Percentiles rank a stretch among this genome's conserved stretches.
Evolutionary conservation across 35 echinoderm and acorn worm species (phyloP).

Genomic region (Ptychodera flava): DNA sequence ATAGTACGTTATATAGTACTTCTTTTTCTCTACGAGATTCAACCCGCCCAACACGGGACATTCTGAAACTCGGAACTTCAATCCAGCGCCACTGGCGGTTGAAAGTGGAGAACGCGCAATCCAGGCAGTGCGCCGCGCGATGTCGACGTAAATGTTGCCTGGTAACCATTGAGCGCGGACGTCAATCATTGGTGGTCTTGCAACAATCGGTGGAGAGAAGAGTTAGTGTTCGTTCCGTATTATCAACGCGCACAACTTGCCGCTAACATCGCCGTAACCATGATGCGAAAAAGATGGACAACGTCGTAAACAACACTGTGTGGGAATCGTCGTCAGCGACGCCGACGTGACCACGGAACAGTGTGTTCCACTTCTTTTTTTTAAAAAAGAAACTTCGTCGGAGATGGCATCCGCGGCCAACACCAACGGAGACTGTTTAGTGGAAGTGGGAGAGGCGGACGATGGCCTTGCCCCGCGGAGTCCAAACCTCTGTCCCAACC

Average conservation of each 20-base stretch:
- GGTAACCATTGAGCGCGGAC: background rate
- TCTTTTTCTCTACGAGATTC: no score
- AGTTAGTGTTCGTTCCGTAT: background rate
- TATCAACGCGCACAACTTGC: background rate
- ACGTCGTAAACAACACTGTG: background rate
- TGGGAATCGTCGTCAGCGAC: background rate
- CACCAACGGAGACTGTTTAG: slow-evolving; percentile 8
- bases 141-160: background rate
- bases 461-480: background rate
- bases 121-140: background rate
- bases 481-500: background rate
- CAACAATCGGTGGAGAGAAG: background rate
- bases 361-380: background rate
- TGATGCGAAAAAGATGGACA: background rate
- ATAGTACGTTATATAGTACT: no score
- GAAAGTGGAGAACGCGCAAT: background rate
- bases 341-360: background rate
- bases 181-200: background rate
- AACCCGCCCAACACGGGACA: no score
- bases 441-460: background rate
- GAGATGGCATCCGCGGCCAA: background rate
- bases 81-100: background rate
- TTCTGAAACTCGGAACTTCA: no score
- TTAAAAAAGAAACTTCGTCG: background rate
- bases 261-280: no score